phyloP scores from a whole-genome alignment of 2,113 vertebrate species.

The Bostrychus sinensis region DNA sequence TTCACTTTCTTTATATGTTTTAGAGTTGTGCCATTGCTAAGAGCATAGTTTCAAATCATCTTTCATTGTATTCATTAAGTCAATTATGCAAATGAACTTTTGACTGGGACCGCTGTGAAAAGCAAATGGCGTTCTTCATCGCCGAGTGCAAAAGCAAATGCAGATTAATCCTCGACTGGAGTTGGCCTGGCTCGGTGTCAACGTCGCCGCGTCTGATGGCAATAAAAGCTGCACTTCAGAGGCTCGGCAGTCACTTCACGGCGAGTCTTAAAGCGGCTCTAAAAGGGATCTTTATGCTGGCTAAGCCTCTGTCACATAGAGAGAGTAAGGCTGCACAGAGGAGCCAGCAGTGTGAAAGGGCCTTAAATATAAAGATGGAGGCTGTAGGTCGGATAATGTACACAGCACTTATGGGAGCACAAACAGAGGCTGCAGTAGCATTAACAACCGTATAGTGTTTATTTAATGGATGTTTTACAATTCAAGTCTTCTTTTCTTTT shows the following conservation, averaged over 20 bases:
- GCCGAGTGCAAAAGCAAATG: slow-evolving; percentile 19
- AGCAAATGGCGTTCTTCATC: slow-evolving; percentile 33
- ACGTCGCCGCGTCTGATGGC: no score
- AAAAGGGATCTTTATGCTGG: neutral
- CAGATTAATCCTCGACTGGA: slow-evolving; percentile 14
- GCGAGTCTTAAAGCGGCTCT: neutral
- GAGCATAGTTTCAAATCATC: slow-evolving; percentile 9
- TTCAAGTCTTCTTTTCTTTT: no score
- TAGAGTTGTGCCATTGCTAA: neutral
- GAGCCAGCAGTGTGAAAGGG: no score
- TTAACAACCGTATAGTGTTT: no score
- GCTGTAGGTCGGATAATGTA: no score
- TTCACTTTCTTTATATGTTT: slow-evolving; percentile 1
- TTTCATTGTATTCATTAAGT: slow-evolving; percentile 34
- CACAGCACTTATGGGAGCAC: no score
- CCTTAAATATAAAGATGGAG: no score
- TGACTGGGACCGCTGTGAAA: slow-evolving; percentile 19
- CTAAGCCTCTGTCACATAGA: neutral
- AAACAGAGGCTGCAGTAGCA: no score
- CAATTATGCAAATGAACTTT: slow-evolving; percentile 48
- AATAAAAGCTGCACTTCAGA: neutral
- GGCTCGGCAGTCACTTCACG: no score
- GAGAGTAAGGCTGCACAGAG: no score
- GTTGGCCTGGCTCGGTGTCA: slow-evolving; percentile 28
- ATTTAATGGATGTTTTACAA: no score